phyloP scores from a whole-genome alignment of 2,888 invertebrate species.

The Heteropelma amictum region DNA sequence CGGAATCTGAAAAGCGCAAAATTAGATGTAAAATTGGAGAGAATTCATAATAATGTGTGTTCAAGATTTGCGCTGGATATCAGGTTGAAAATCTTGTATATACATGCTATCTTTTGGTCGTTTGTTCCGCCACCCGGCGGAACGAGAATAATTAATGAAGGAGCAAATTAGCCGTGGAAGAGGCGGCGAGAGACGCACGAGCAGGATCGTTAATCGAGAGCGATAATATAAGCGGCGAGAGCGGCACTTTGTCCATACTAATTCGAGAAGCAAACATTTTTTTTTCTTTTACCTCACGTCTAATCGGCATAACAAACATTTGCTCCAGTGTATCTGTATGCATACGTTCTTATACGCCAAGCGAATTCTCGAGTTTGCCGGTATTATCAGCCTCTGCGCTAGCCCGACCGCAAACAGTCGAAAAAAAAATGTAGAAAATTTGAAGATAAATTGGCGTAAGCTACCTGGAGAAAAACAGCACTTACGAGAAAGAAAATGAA shows the following conservation, averaged over 20 bases:
- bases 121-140: constrained; percentile 49
- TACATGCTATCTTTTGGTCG: constrained; percentile 43
- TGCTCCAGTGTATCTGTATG: constrained; percentile 22
- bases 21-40: constrained; percentile 4
- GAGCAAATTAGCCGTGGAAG: constrained; percentile 52
- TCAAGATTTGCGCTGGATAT: constrained; percentile 33
- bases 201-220: constrained; percentile 56
- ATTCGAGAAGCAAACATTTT: constrained; percentile 52
- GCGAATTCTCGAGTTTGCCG: background rate
- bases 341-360: background rate
- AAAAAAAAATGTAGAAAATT: background rate
- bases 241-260: constrained; percentile 57
- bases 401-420: background rate
- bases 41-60: constrained; percentile 5
- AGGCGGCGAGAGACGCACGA: constrained; percentile 44
- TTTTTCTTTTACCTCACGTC: constrained; percentile 28
- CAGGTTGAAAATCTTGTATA: constrained; percentile 46
- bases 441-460: background rate
- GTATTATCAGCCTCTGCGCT: constrained; percentile 6
- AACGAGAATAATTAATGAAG: constrained; percentile 56
- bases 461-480: background rate
- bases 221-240: constrained; percentile 48
- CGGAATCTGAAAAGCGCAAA: background rate
- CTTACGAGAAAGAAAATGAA: too few species aligned
- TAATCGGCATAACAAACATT: constrained; percentile 52